Evolutionary conservation across 2,888 invertebrate genomes (phyloP), one percentile per base, ranked within the genome.

Genomic region (Timema podura): DNA sequence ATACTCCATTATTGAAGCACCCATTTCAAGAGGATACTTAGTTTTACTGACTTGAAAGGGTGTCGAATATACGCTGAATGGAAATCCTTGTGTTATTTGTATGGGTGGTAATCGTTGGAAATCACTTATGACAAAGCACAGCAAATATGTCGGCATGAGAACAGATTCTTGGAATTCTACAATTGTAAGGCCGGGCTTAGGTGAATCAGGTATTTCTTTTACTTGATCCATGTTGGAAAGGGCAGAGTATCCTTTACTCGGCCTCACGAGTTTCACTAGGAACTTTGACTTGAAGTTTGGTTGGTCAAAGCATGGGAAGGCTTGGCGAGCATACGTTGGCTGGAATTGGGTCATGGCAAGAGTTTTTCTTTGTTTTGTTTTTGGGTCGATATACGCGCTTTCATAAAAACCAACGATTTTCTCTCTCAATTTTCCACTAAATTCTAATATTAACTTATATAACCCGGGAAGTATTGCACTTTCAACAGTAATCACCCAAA

Each of bases 301-400:
- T 78, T 97, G 96, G 81, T 98, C 98, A 79, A 98, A 95, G 79
- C 97, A 97, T 0, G 98, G 98, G 80, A 95, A 97, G 0, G 96
- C 93, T 81, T 91, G 88, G 45, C 98, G 87, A 0, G 98, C 96
- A 81, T 93, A 93, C 0, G 96, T 96, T 0, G 97, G 96, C 80
- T 98, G 95, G 79, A 98, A 96, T 82, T 98, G 96, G 11, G 95
- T 91, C 0, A 95, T 92, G 6, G 93, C 94, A 79, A 96, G 90
- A 71, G 84, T 84, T 82, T 81, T 79, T 0, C 77, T 78, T 70
- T 74, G 75, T 11, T 67, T 61, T 5, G 71, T 68, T 11, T 16
- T 57, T 11, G 48, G 75, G 72, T 81, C 80, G 45, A 77, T 80
- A 75, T 88, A 88, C 9, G 80, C 81, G 75, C 87, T 88, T 65